A percentile compares a stretch with the other conserved stretches of the same genome.
Evolutionary conservation across 2,797 vertebrate genomes (phyloP).

Genomic region (Glossophaga mutica): DNA sequence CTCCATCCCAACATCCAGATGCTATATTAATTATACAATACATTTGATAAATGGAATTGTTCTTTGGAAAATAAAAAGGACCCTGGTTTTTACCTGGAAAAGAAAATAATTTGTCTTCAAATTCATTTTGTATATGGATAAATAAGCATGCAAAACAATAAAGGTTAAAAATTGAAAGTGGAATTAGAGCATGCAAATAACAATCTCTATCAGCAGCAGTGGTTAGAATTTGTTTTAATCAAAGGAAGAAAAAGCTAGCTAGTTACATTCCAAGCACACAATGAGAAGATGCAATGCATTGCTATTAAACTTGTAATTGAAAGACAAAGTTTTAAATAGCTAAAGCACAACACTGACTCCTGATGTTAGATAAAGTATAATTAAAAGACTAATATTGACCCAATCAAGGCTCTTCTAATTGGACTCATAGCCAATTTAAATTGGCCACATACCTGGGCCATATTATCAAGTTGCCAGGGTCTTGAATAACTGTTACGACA

Average conservation of each 20-base stretch:
- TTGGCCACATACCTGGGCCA: neutral
- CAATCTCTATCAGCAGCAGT: neutral
- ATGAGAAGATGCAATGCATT: neutral
- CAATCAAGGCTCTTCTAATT: constrained; percentile 22
- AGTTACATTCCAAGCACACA: neutral
- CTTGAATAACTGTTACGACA: constrained; percentile 2
- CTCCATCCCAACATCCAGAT: neutral
- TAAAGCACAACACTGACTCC: constrained; percentile 42
- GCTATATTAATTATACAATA: neutral
- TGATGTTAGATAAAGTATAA: constrained; percentile 54
- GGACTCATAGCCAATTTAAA: constrained; percentile 28
- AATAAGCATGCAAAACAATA: neutral
- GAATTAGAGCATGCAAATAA: neutral
- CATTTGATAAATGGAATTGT: neutral
- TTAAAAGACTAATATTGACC: constrained; percentile 59
- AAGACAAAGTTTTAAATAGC: constrained; percentile 56
- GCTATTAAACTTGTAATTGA: constrained; percentile 47
- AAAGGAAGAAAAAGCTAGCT: neutral
- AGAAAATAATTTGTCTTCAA: neutral
- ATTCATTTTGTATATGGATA: neutral
- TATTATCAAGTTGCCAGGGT: neutral
- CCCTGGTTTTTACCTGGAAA: neutral
- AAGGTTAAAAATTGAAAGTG: neutral
- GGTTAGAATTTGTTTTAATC: neutral
- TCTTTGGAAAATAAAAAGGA: neutral